A percentile compares a stretch with the other conserved stretches of the same genome.
These are phyloP conservation scores for Hyposmocoma kahamanoa DNA, from an alignment of 1,140 invertebrate genomes.

Conservation along the genomic window DNA sequence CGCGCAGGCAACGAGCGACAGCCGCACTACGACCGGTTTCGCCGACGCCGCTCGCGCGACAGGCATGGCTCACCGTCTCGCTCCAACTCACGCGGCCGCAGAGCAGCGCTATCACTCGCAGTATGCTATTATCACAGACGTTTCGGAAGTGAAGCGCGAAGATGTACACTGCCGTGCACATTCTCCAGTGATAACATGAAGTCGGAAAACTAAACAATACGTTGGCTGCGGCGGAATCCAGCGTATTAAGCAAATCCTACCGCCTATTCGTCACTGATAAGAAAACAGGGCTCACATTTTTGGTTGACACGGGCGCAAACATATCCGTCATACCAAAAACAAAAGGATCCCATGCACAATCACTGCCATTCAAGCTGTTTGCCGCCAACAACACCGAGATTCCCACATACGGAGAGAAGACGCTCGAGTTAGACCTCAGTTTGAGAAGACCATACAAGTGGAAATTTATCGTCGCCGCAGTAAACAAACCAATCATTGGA, in stretches of 20 bases:
- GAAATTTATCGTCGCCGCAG: not conserved
- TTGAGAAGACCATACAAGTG: not conserved
- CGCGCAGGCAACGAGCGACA: too few relatives aligned
- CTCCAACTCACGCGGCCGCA: not conserved
- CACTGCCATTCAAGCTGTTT: not conserved
- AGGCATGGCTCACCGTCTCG: not conserved
- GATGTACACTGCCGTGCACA: constrained; percentile 5
- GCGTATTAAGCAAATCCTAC: not conserved
- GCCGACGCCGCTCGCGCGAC: not conserved
- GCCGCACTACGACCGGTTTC: too few relatives aligned
- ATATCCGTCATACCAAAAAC: too few relatives aligned
- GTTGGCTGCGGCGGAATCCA: not conserved
- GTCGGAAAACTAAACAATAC: not conserved
- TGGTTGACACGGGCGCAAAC: constrained; percentile 2
- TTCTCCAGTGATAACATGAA: not conserved
- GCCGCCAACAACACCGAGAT: not conserved
- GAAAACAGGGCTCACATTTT: not conserved
- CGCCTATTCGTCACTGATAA: not conserved
- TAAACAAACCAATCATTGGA: not conserved
- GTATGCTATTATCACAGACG: constrained; percentile 12
- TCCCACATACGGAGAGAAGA: not conserved
- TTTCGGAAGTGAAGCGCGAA: constrained; percentile 1
- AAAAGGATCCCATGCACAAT: too few relatives aligned
- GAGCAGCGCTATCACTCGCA: not conserved
- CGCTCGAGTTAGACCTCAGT: not conserved